phyloP scores from a whole-genome alignment of 2,888 invertebrate species.

The Heteropelma amictum region DNA sequence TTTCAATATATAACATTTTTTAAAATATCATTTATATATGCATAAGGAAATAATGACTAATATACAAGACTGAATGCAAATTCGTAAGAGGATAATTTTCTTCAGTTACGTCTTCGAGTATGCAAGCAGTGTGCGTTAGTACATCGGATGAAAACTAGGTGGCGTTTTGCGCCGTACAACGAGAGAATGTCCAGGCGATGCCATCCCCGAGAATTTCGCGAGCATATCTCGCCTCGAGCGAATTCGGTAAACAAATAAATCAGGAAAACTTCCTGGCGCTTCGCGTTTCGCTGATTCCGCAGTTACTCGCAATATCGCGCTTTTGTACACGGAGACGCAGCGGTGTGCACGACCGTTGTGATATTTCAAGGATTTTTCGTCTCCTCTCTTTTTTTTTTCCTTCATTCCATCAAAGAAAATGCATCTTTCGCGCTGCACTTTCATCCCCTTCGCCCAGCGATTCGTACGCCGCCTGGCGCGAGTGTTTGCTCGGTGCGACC shows the following conservation, averaged over 20 bases:
- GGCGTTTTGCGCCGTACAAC: slow-evolving; percentile 26
- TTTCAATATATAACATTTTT: too few relatives aligned
- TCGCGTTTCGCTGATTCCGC: slow-evolving; percentile 64
- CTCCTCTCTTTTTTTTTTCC: too few relatives aligned
- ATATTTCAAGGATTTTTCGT: slow-evolving; percentile 35
- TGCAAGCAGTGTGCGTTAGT: not conserved
- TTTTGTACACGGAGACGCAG: not conserved
- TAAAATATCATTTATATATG: too few relatives aligned
- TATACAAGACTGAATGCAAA: not conserved
- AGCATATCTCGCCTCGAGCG: slow-evolving; percentile 29
- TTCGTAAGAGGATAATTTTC: not conserved
- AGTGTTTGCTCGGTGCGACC: slow-evolving; percentile 38
- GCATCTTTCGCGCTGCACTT: slow-evolving; percentile 35
- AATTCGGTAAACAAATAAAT: slow-evolving; percentile 71
- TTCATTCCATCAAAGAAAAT: too few relatives aligned
- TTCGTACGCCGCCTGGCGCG: not conserved
- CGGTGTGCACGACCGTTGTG: slow-evolving; percentile 16
- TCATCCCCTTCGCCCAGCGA: not conserved
- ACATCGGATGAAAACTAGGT: slow-evolving; percentile 15
- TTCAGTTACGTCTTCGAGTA: not conserved
- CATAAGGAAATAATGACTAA: too few relatives aligned
- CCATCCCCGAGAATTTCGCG: slow-evolving; percentile 21
- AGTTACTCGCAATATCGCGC: slow-evolving; percentile 49
- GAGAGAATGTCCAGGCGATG: not conserved
- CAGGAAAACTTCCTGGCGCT: slow-evolving; percentile 60